Base-by-base conservation (phyloP, 2,888 invertebrate species). In the Himalopsyche japonica region DNA sequence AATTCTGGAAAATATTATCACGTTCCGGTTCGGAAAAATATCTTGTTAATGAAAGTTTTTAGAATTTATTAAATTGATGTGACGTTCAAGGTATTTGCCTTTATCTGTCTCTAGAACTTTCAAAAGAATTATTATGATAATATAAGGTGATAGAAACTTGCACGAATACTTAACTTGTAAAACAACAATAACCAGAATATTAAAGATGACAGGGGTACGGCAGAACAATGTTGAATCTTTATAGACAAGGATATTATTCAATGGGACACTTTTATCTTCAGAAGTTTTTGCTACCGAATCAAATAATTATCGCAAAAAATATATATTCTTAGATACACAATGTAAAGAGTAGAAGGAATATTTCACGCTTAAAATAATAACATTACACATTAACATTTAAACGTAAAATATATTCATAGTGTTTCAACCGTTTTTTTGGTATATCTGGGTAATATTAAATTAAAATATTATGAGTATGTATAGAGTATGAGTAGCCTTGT, bases 21-120 rank as follows among this genome's bases (percentile, higher is more conserved):
- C 57, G 57, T 57, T 24, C 20, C 15, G 8, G 20, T 57, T 57
- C 20, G 20, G 24, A 57, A 57, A 57, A 57, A 57, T 57, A 57
- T 57, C 57, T 57, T 57, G 57, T 57, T 57, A 57, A 57, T 57
- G 57, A 57, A 57, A 57, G 20, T 57, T 57, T 57, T 57, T 8
- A 10, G 57, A 57, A 57, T 57, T 57, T 57, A 57, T 57, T 57
- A 57, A 57, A 57, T 57, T 79, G 49, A 47, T 47, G 32, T 43
- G 70, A 34, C 83, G 27, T 79, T 30, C n/a, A 47, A 64, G 48
- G 8, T 49, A 83, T 83, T 83, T 83, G 80, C 76, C 80, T 83
- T 76, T 76, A 70, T 79, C 80, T 83, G 76, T 80, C 80, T 20
- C 0, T 79, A 20, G 70, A 34, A 64, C 79, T 64, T 83, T 83